Evolutionary conservation across 2,888 invertebrate species (phyloP).

Genomic region (Caenorhabditis doughertyi): DNA sequence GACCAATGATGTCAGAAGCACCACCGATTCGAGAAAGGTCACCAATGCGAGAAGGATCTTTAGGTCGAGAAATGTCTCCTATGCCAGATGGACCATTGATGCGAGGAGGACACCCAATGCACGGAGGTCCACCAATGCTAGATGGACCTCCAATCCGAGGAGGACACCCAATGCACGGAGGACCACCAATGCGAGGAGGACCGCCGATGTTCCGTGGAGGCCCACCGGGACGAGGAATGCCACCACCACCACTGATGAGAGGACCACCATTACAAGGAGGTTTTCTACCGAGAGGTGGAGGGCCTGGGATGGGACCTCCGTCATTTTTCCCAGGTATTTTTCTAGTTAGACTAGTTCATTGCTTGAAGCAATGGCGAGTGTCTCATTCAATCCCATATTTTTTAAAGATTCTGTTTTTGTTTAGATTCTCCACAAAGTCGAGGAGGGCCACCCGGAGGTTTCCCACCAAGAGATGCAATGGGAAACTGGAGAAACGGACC

Average conservation of each 20-base stretch:
- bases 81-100: slow-evolving; percentile 25
- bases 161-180: slow-evolving; percentile 12
- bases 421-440: slow-evolving; percentile 35
- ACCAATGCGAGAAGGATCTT: slow-evolving; percentile 16
- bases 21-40: background rate
- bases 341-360: background rate
- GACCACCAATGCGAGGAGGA: slow-evolving; percentile 8
- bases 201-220: slow-evolving; percentile 11
- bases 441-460: slow-evolving; percentile 15
- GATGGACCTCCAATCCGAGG: background rate
- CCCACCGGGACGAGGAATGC: slow-evolving; percentile 10
- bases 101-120: background rate
- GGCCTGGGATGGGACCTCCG: background rate
- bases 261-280: slow-evolving; percentile 26
- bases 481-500: background rate
- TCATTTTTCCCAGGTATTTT: slow-evolving; percentile 22
- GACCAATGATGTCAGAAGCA: background rate
- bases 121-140: background rate
- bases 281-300: slow-evolving; percentile 4
- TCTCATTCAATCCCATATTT: background rate
- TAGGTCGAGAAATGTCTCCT: slow-evolving; percentile 17
- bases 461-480: background rate
- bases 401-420: background rate
- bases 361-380: background rate
- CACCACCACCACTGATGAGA: slow-evolving; percentile 6